These are phyloP conservation scores for Argopecten irradians DNA, from an alignment of 1,140 invertebrate species.

Conservation along the genomic window DNA sequence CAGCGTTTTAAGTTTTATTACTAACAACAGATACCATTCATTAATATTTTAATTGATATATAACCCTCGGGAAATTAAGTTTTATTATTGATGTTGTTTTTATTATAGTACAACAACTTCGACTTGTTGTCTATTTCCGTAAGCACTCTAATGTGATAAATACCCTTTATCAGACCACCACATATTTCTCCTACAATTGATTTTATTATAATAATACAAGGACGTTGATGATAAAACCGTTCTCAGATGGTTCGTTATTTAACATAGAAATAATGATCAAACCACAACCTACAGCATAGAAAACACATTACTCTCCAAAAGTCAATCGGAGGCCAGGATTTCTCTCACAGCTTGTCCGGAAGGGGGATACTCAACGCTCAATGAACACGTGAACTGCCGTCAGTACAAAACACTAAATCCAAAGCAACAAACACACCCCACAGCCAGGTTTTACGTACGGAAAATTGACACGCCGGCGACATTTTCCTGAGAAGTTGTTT, in stretches of 20 bases:
- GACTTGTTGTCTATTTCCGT: neutral
- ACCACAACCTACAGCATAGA: constrained; percentile 3
- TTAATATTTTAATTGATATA: too few relatives aligned
- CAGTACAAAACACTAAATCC: neutral
- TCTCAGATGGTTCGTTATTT: neutral
- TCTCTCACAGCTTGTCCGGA: neutral
- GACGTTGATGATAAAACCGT: neutral
- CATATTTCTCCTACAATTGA: neutral
- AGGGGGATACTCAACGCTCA: neutral
- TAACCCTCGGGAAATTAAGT: too few relatives aligned
- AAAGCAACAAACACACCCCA: neutral
- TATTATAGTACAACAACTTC: too few relatives aligned
- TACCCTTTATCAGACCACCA: neutral
- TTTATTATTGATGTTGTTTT: too few relatives aligned
- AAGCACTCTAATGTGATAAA: neutral
- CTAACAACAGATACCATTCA: too few relatives aligned
- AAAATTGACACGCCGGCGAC: neutral
- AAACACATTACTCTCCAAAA: neutral
- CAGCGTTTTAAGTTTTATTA: too few relatives aligned
- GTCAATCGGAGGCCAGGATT: neutral
- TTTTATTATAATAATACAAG: neutral
- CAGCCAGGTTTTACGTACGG: neutral
- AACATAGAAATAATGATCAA: neutral
- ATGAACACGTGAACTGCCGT: neutral
- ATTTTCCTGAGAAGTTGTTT: constrained; percentile 17